Conservation (phyloP, 2,113 vertebrate species). For the Seriola dumerili region DNA sequence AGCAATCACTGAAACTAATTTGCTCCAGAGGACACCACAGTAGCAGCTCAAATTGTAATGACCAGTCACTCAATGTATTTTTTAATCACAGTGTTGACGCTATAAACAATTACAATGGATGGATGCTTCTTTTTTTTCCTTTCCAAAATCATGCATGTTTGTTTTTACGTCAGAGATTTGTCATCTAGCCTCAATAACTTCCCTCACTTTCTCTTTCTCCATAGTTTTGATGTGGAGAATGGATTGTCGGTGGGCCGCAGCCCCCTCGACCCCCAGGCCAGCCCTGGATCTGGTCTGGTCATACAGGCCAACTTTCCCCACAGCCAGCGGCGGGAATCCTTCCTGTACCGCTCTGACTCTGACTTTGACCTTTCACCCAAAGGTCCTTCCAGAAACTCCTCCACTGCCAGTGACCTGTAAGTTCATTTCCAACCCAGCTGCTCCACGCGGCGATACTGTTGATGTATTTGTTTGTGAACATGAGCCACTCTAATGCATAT, state of each 20-base stretch:
- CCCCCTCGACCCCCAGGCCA: constrained; percentile 87
- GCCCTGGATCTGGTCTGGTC: constrained; percentile 86
- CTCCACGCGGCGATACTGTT: neutral
- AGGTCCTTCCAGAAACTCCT: constrained; percentile 91
- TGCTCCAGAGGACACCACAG: neutral
- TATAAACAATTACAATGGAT: neutral
- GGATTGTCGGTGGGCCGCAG: constrained; percentile 85
- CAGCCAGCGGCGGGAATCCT: constrained; percentile 92
- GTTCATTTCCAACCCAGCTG: constrained; percentile 55
- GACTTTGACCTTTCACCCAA: constrained; percentile 94
- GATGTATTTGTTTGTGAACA: neutral
- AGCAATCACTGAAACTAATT: constrained; percentile 8
- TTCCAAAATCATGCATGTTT: neutral
- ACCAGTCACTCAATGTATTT: constrained; percentile 5
- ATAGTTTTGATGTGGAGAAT: constrained; percentile 95
- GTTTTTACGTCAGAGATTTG: neutral
- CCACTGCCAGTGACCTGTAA: constrained; percentile 93
- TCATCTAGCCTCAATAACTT: constrained; percentile 7
- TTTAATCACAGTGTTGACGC: neutral
- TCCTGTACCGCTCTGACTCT: constrained; percentile 95
- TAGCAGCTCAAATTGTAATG: neutral
- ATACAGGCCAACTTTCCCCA: constrained; percentile 88
- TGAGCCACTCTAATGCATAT: neutral
- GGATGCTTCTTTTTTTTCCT: constrained; percentile 25
- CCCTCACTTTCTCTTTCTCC: constrained; percentile 12